Evolutionary conservation across 2,113 vertebrate genomes (phyloP), one percentile per base, ranked within the genome.

Genomic region (Glareola pratincola): DNA sequence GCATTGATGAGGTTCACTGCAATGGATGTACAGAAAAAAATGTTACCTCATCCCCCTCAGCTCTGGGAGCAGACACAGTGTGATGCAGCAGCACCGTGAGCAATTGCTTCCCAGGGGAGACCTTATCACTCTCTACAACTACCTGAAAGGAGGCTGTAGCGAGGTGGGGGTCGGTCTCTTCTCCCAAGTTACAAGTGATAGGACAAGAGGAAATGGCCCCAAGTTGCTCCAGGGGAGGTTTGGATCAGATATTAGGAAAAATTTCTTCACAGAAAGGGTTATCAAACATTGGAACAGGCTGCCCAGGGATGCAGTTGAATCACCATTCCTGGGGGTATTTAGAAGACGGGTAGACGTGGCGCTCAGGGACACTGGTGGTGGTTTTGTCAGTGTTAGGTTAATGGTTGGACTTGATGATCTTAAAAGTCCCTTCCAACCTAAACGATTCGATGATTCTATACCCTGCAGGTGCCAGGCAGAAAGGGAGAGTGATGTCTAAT

Each of bases 11-110:
- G 8, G 10, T 39, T 84, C 9, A 48, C 2, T 77, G 54, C n/a
- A 71, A 41, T 8, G 6, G 50, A 54, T 47, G 26, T n/a, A 32
- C 6, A 37, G 50, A 51, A 73, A 72, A 69, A 66, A 72, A 36
- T 8, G 34, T 56, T 34, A 36, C 2, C 4, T 0, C 2, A 0
- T 39, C 3, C 45, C 14, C 6, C 36, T 76, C 53, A 72, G 27
- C 50, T 53, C 37, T 75, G 62, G 10, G 41, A 79, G 37, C 43
- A 83, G 86, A 50, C 43, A 12, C 34, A 24, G 64, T 2, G 12
- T 62, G 53, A 90, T 24, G 36, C 48, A 91, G 26, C 62, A 93
- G 41, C 32, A 43, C n/a, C 2, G 0, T n/a, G 37, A 78, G 43
- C 73, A 89, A 36, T 29, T 56, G 34, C 39, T 93, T 78, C 34